phyloP scores from a whole-genome alignment of 2,113 vertebrate species.

The Protomyctophum bolini region DNA sequence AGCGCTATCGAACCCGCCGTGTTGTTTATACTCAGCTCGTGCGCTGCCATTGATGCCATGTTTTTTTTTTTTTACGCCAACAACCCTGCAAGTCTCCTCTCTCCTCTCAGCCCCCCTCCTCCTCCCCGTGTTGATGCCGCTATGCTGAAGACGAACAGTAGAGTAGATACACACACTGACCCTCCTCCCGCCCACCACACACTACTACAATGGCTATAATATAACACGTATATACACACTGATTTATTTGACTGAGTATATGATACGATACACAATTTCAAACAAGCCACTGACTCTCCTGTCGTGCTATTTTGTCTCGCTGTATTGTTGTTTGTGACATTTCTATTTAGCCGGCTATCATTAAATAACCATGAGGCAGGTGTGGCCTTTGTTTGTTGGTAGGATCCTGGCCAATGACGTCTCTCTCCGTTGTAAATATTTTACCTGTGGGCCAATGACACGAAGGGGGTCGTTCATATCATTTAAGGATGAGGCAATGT shows the following conservation, averaged over 20 bases:
- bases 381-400: not conserved
- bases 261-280: too few relatives aligned
- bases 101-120: not conserved
- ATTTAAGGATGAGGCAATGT: conserved; percentile 29
- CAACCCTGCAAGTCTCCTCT: conserved; percentile 17
- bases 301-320: too few relatives aligned
- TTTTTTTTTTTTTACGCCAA: conserved; percentile 40
- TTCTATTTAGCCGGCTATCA: conserved; percentile 7
- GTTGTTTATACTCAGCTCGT: conserved; percentile 63
- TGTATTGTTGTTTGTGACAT: conserved; percentile 1
- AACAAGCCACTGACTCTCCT: too few relatives aligned
- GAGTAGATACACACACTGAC: conserved; percentile 12
- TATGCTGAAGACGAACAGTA: conserved; percentile 27
- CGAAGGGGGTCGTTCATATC: conserved; percentile 57
- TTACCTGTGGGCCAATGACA: conserved; percentile 45
- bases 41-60: conserved; percentile 74
- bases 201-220: too few relatives aligned
- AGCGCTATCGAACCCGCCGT: conserved; percentile 70
- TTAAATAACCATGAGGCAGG: conserved; percentile 46
- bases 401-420: conserved; percentile 30
- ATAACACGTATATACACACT: too few relatives aligned
- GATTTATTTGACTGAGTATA: too few relatives aligned
- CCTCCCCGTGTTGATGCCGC: conserved; percentile 4
- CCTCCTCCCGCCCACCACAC: too few relatives aligned
- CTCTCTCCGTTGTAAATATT: not conserved